These are phyloP conservation scores for Polyodon spathula DNA, from an alignment of 2,113 vertebrate species.

Conservation along the genomic window DNA sequence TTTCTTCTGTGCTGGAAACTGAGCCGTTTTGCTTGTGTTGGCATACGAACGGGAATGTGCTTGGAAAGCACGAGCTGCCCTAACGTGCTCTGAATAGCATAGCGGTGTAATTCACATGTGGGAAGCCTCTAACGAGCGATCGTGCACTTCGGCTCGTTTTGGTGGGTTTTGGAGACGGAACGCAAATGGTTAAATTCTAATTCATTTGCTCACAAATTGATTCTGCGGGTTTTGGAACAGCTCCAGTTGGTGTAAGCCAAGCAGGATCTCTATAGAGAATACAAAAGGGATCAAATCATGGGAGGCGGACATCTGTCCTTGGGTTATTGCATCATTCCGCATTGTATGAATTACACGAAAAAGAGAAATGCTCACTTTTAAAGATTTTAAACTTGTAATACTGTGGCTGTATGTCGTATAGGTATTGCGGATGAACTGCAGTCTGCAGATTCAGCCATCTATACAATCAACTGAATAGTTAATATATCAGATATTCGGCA, in stretches of 20 bases:
- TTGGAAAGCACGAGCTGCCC: constrained; percentile 60
- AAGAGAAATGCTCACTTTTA: no score
- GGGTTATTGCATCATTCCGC: constrained; percentile 31
- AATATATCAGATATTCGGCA: no score
- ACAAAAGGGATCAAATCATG: constrained; percentile 25
- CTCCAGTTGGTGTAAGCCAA: constrained; percentile 35
- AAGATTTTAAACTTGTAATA: no score
- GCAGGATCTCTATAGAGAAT: constrained; percentile 27
- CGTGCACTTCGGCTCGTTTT: constrained; percentile 38
- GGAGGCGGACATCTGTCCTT: constrained; percentile 17
- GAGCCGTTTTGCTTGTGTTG: constrained; percentile 60
- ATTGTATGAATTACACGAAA: constrained; percentile 10
- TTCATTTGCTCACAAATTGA: neutral
- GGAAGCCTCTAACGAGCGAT: constrained; percentile 49
- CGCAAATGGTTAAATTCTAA: neutral
- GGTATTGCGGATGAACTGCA: no score
- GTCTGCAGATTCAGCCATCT: no score
- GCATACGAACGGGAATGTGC: constrained; percentile 56
- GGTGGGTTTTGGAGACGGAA: constrained; percentile 1
- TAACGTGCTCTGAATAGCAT: constrained; percentile 62
- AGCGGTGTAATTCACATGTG: constrained; percentile 44
- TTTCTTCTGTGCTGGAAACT: constrained; percentile 47
- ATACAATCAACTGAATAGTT: no score
- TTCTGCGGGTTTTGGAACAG: neutral
- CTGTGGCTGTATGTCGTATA: no score